Evolutionary conservation across 2,797 vertebrate species (phyloP), one percentile per base, ranked within the genome.

Genomic region (Platyrinchus mystaceus): DNA sequence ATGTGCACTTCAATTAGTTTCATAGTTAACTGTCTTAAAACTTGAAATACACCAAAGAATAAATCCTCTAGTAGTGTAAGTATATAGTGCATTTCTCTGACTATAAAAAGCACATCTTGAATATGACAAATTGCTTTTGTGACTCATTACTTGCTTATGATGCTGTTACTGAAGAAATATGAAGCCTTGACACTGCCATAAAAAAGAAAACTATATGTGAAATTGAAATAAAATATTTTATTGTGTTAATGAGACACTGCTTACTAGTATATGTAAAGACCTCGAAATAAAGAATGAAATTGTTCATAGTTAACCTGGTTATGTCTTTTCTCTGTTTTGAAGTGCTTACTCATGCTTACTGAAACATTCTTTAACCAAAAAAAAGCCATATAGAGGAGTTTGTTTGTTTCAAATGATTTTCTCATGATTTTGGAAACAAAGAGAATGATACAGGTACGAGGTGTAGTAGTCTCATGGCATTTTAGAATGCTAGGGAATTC

Each of bases 1-100:
- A 81, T 55, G 37, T 94, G 88, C 70, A 90, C 66, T 66, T 94
- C 63, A 89, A 87, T 79, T 93, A 92, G 73, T 78, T 94, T 81
- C 55, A 30, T 28, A 81, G 76, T 70, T 92, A 91, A 75, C 56
- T 71, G 36, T 75, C 90, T 81, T 70, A 81, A 70, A 62, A 69
- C 59, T 84, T 93, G 66, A 91, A 91, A 60, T 68, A 36, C n/a
- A 88, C 17, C 4, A 34, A 78, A 88, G 50, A 58, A 86, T 28
- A 32, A 28, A 60, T 59, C 19, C 22, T 5, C 30, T 83, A 62
- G 32, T 14, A 63, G n/a, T 27, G 9, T 77, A 79, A 92, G 58
- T 14, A 41, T 5, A 34, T 7, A 63, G 28, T 0, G 0, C 9
- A 20, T 79, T 81, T 75, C 28, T 79, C 62, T 55, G 21, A 52